Base-by-base conservation (phyloP, 1,140 invertebrate genomes). In the Sitobion miscanthi region DNA sequence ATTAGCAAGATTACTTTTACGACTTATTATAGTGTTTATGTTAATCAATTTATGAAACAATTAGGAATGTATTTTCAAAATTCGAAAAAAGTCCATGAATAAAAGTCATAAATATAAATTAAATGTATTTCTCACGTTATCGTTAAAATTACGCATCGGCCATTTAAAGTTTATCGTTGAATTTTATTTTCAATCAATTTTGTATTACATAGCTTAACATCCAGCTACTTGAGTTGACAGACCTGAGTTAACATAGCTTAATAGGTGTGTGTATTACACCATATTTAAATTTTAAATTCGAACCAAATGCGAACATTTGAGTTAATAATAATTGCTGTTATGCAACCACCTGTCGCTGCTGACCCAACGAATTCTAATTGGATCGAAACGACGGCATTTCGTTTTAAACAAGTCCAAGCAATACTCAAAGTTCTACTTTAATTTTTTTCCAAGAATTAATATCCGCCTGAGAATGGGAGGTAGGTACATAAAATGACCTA, bases 41-140 rank as follows among this genome's bases (percentile, higher is more conserved):
- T 77, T 77, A 77, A 77, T 77, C 62, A 77, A 77, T 77, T 77
- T 77, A 77, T 77, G 62, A 77, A 77, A 77, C 62, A 77, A 77
- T 77, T 77, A 77, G 62, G 62, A 35, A n/a, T 77, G 30, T 77
- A 77, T 77, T 77, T 77, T 77, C 30, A 77, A 77, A 77, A 77
- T 77, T 77, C 62, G 62, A 77, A 77, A 77, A n/a, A 30, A 77
- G 62, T 77, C 62, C 14, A 77, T 14, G 17, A n/a, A 77, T 77
- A 77, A 77, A 77, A 77, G 62, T n/a, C 14, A 77, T 77, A 77
- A 77, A 77, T 77, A 77, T n/a, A 77, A 77, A 77, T 77, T 77
- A 77, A 77, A 77, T 77, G 62, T 77, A 77, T n/a, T 77, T 77
- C n/a, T 77, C 62, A n/a, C 62, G n/a, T 77, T 77, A 77, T 35